Evolutionary conservation across 2,888 invertebrate species (phyloP).

Genomic region (Drosophila mulleri): DNA sequence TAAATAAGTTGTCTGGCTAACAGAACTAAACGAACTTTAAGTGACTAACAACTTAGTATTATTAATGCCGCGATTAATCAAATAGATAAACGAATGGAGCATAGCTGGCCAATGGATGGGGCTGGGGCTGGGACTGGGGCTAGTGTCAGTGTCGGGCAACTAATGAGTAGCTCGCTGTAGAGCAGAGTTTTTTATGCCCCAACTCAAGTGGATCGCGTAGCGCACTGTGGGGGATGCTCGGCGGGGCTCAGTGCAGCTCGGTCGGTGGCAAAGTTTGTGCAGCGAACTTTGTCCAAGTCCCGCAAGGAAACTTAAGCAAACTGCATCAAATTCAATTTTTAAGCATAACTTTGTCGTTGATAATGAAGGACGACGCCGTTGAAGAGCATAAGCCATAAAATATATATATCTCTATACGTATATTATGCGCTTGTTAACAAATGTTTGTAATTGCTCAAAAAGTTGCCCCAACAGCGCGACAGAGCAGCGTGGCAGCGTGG

Average conservation of each 20-base stretch:
- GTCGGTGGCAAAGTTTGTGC: constrained; percentile 31
- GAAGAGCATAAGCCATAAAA: constrained; percentile 36
- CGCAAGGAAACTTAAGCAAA: constrained; percentile 62
- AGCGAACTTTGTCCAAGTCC: constrained; percentile 42
- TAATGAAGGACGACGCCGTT: constrained; percentile 26
- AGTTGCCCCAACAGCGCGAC: constrained; percentile 23
- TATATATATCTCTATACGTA: constrained; percentile 3
- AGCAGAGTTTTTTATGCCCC: constrained; percentile 6
- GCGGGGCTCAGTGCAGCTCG: background rate
- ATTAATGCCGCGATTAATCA: constrained; percentile 8
- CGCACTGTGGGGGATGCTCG: constrained; percentile 1
- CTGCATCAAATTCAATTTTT: constrained; percentile 66
- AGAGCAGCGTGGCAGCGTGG: too few relatives aligned
- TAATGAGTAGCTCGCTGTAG: constrained; percentile 3
- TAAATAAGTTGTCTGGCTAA: constrained; percentile 6
- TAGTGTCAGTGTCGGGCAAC: background rate
- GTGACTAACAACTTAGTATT: constrained; percentile 2
- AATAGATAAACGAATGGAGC: background rate
- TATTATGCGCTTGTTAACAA: constrained; percentile 64
- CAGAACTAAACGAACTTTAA: background rate
- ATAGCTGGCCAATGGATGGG: background rate
- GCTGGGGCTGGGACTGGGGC: background rate
- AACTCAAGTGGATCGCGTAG: constrained; percentile 4
- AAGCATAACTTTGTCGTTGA: constrained; percentile 47
- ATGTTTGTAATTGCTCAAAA: constrained; percentile 57